Percentiles rank a stretch among this genome's conserved stretches.
Conservation (phyloP, 2,113 vertebrate genomes). For the Engystomops pustulosus region DNA sequence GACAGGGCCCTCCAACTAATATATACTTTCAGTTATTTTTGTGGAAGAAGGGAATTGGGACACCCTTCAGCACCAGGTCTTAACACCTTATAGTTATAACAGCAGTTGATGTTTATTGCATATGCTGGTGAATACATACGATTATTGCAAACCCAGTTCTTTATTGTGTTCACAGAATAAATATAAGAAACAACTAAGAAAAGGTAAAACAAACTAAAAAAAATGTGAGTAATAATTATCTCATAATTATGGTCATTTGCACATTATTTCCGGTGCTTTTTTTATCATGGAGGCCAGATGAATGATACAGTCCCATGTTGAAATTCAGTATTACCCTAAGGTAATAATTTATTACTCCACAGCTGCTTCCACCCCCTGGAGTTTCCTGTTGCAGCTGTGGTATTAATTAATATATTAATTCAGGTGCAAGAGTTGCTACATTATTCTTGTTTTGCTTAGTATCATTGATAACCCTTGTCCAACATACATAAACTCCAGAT, state of each 20-base stretch:
- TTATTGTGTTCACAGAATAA: too few relatives aligned
- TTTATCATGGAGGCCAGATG: slow-evolving; percentile 25
- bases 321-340: slow-evolving; percentile 53
- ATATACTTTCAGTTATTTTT: too few relatives aligned
- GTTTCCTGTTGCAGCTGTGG: slow-evolving; percentile 33
- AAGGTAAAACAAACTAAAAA: neutral
- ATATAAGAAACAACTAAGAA: too few relatives aligned
- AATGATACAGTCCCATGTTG: slow-evolving; percentile 32
- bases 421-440: slow-evolving; percentile 40
- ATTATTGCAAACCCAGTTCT: neutral
- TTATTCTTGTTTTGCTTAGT: slow-evolving; percentile 27
- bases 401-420: slow-evolving; percentile 55
- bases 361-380: slow-evolving; percentile 43
- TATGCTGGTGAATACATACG: neutral
- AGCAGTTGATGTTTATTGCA: neutral
- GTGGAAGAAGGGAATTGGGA: too few relatives aligned
- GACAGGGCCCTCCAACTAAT: too few relatives aligned
- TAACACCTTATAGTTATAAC: too few relatives aligned
- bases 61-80: too few relatives aligned
- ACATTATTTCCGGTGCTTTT: slow-evolving; percentile 10
- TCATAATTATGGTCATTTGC: slow-evolving; percentile 1
- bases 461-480: slow-evolving; percentile 21
- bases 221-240: slow-evolving; percentile 30
- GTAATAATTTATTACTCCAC: slow-evolving; percentile 39
- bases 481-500: neutral